A percentile compares a stretch with the other conserved stretches of the same genome.
phyloP scores from a whole-genome alignment of 1,140 invertebrate species.

The Temnothorax nylanderi region DNA sequence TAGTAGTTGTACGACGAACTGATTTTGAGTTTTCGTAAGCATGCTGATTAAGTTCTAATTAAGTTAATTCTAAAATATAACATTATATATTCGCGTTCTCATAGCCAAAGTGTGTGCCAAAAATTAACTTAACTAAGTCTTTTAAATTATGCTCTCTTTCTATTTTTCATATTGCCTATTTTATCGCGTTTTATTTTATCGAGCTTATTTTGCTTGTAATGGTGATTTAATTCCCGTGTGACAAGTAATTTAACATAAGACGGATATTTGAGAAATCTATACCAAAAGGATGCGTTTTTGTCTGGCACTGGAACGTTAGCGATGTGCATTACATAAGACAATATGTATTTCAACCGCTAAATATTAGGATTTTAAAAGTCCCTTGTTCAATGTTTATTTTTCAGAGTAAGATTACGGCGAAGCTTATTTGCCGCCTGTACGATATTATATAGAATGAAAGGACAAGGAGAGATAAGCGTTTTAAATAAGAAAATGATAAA shows the following conservation, averaged over 20 bases:
- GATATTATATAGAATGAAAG: conserved; percentile 30
- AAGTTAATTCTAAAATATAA: not conserved
- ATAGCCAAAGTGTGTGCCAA: conserved; percentile 36
- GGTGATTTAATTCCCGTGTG: not conserved
- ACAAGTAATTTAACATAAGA: conserved; percentile 1
- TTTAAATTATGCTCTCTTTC: conserved; percentile 2
- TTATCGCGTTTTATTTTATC: not conserved
- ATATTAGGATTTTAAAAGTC: conserved; percentile 33
- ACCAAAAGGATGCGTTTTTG: conserved; percentile 25
- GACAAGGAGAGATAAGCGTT: conserved; percentile 11
- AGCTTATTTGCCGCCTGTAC: conserved; percentile 3
- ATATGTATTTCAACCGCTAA: conserved; percentile 52
- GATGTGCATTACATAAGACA: conserved; percentile 56
- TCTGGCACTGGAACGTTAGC: conserved; percentile 33
- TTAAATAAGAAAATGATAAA: conserved; percentile 54
- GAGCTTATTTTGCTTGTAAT: not conserved
- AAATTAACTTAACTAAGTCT: not conserved
- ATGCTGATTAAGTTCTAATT: not conserved
- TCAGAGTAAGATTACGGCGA: conserved; percentile 12
- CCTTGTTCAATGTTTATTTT: conserved; percentile 36
- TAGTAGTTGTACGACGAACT: not conserved
- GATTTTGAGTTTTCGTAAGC: not conserved
- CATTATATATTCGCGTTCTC: not conserved
- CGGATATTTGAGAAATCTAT: conserved; percentile 31
- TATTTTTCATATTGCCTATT: not conserved